Conservation (phyloP, 2,888 invertebrate genomes). For the Drosophila affinis region DNA sequence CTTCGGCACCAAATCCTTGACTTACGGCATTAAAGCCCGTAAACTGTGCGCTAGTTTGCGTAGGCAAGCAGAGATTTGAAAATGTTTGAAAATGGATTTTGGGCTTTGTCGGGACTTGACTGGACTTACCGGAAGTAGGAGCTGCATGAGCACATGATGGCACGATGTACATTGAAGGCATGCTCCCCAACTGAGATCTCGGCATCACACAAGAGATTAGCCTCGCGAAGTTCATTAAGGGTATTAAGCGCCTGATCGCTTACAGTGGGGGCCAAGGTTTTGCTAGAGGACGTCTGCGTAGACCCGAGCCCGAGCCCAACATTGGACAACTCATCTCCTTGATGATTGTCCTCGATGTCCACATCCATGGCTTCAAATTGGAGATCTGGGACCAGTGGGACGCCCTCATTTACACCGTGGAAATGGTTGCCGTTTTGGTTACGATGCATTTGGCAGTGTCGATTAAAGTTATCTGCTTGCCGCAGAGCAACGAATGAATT, state of each 20-base stretch:
- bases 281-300: constrained; percentile 9
- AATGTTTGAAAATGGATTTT: background rate
- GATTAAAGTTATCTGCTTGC: background rate
- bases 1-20: constrained; percentile 3
- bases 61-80: background rate
- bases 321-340: constrained; percentile 39
- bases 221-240: constrained; percentile 92
- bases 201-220: constrained; percentile 94
- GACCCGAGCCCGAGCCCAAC: constrained; percentile 11
- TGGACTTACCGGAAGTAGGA: constrained; percentile 92
- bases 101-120: too few species aligned
- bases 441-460: constrained; percentile 53
- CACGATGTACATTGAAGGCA: constrained; percentile 93
- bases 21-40: constrained; percentile 70
- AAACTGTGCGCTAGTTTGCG: constrained; percentile 73
- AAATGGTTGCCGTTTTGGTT: constrained; percentile 56
- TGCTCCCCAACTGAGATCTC: constrained; percentile 92
- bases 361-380: constrained; percentile 46
- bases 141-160: constrained; percentile 94
- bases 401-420: constrained; percentile 66
- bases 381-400: constrained; percentile 5
- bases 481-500: background rate
- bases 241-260: constrained; percentile 93
- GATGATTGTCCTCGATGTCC: constrained; percentile 35
- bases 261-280: constrained; percentile 85